Conservation (phyloP, 2,797 vertebrate genomes). For the Hirundo rustica region DNA sequence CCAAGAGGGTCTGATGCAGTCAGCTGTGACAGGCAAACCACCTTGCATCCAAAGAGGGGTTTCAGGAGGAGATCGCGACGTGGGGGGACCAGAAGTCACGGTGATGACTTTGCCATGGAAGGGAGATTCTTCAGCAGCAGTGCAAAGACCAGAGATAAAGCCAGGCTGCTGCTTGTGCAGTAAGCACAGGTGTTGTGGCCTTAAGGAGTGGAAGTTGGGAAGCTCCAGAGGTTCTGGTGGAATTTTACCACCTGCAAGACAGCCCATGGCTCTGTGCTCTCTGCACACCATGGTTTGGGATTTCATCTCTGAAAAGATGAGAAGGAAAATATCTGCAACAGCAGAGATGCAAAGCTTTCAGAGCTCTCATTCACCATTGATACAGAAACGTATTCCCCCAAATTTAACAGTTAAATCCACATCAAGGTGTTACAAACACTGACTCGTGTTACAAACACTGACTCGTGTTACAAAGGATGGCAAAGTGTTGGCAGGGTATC, state of each 20-base stretch:
- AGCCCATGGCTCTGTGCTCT: neutral
- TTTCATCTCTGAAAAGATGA: neutral
- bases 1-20: neutral
- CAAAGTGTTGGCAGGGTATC: neutral
- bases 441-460: neutral
- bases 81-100: neutral
- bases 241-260: neutral
- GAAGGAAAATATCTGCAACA: neutral
- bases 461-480: neutral
- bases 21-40: neutral
- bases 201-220: neutral
- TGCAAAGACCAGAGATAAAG: neutral
- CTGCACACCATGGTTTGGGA: fast-evolving
- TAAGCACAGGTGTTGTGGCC: neutral
- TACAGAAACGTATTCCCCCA: neutral
- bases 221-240: neutral
- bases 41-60: neutral
- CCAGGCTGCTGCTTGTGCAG: neutral
- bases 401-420: neutral
- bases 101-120: neutral
- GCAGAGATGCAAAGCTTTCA: neutral
- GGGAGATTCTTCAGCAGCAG: neutral
- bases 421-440: neutral
- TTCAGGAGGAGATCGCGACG: neutral
- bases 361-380: neutral